These are phyloP conservation scores for Hozukius guyotensis DNA, from an alignment of 2,797 vertebrate species.

Conservation along the genomic window DNA sequence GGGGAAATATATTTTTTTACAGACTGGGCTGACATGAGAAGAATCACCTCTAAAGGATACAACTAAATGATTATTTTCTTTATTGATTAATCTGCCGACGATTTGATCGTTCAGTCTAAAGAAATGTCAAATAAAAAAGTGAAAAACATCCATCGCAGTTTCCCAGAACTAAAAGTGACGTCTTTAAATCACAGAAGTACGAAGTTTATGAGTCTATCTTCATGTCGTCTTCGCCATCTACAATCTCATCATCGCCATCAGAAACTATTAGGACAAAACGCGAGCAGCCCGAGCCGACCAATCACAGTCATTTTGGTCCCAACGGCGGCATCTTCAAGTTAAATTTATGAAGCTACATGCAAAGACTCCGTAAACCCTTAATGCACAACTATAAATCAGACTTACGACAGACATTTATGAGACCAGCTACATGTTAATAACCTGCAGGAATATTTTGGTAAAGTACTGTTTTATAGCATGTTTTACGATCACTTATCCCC, in stretches of 20 bases:
- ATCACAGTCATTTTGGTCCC: background rate
- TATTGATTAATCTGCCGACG: too few relatives aligned
- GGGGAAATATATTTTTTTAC: too few relatives aligned
- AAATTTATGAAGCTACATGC: background rate
- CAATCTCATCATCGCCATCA: background rate
- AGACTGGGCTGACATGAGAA: too few relatives aligned
- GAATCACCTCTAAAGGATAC: too few relatives aligned
- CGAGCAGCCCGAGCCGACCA: background rate
- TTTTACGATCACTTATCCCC: too few relatives aligned
- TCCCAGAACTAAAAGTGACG: too few relatives aligned
- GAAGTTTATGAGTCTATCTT: background rate
- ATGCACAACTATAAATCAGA: background rate
- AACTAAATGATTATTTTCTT: too few relatives aligned
- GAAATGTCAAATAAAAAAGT: too few relatives aligned
- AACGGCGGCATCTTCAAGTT: background rate
- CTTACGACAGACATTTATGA: background rate
- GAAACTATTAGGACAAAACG: background rate
- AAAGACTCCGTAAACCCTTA: background rate
- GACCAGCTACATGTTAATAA: background rate
- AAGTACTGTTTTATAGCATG: too few relatives aligned
- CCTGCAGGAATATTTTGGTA: background rate
- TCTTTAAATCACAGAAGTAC: too few relatives aligned
- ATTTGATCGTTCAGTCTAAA: too few relatives aligned
- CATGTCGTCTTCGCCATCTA: background rate
- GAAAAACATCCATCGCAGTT: too few relatives aligned